Base-by-base conservation (phyloP, 2,113 vertebrate species). In the Hipposideros armiger region DNA sequence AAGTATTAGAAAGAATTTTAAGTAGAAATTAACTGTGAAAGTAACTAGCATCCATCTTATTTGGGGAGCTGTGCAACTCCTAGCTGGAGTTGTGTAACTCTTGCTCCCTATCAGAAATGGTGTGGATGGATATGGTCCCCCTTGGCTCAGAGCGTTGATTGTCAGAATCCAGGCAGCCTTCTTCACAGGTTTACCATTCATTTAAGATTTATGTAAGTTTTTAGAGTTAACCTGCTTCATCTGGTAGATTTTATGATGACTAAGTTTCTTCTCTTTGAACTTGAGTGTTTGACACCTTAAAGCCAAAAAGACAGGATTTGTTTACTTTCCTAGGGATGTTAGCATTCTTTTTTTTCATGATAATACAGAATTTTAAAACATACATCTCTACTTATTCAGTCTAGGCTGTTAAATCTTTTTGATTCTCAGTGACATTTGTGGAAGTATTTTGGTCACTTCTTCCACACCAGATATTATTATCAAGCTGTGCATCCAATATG, bases 51-150 rank as follows among this genome's bases (percentile, higher is more conserved):
- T 28, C 5, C 22, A 47, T 74, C 17, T 36, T 88, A 2, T 45
- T 7, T 60, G 0, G 52, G 4, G 11, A 60, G 13, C 67, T 47
- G 5, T 11, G 16, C n/a, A 40, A 36, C 1, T 52, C 11, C 20
- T 26, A 28, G 15, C 8, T 60, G 7, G 14, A 64, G 8, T 11
- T 36, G 36, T 36, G 36, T 36, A 36, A 36, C 3, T 17, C 20
- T 36, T 81, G 1, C 13, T 81, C 2, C 11, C 32, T 40, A 6
- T 67, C 4, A 73, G 60, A 45, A 52, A 85, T 13, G 54, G 47
- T 5, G 14, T 52, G 1, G 9, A 40, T 24, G 3, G 11, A 9
- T 16, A 19, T 20, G 11, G 22, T 7, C 3, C 15, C 7, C 28
- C 69, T 15, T 28, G 22, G 6, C 3, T 22, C 11, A 66, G 30